Evolutionary conservation across 2,888 invertebrate genomes (phyloP), one percentile per base, ranked within the genome.

Genomic region (Chrysolina americana): DNA sequence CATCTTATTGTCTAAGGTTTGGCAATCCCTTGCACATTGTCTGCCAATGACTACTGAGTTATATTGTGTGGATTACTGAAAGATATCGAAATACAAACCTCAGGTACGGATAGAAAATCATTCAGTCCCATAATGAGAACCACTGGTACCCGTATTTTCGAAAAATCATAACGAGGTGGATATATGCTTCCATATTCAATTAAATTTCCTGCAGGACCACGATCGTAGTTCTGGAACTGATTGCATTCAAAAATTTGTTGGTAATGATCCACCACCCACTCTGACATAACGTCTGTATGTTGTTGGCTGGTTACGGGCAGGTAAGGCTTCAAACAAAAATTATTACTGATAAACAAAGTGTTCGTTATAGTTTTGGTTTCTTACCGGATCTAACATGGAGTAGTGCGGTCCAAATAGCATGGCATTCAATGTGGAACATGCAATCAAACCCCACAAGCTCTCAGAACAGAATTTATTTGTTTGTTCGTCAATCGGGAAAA

Each of bases 341-440:
- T 2, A 28, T 3, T 2, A 5, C 28, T 28, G 5, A 28, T 28
- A 5, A 28, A 28, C 28, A 28, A 28, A 28, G 5, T 28, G 28
- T 28, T 28, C 28, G 5, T 28, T 28, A 28, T 28, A 28, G 28
- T 28, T 28, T 3, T 28, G 28, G 1, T 48, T n/a, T n/a, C 68
- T 53, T 50, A 68, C 68, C 36, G 68, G 68, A 50, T 36, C 68
- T 21, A 68, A 48, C 36, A 21, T 68, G 21, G 21, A 19, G 36
- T 44, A 68, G 48, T 68, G 44, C 4, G 50, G n/a, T 23, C 68
- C 68, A 50, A 50, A 68, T 13, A 68, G 5, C 13, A 11, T 6
- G 4, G 17, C 50, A 10, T 2, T 28, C 17, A 48, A 21, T 9
- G 56, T n/a, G 17, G 48, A 50, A 23, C 68, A 68, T 23, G 48